A percentile compares a stretch with the other conserved stretches of the same genome.
Evolutionary conservation across 1,140 invertebrate species (phyloP).

Genomic region (Zaprionus ornatus): DNA sequence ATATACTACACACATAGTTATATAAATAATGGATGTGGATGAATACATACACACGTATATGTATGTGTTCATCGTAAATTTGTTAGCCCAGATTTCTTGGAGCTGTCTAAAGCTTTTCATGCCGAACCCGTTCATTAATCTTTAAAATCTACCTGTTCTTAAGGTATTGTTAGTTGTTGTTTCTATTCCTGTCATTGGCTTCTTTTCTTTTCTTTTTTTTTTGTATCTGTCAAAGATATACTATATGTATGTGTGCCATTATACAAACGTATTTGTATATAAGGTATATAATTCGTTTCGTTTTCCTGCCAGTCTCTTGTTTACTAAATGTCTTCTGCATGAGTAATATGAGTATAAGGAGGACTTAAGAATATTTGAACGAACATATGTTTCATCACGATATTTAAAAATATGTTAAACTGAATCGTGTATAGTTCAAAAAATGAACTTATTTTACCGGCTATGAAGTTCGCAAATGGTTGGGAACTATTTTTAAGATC

Average conservation of each 20-base stretch:
- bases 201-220: slow-evolving; percentile 32
- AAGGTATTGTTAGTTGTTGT: slow-evolving; percentile 62
- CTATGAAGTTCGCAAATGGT: background rate
- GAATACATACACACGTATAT: background rate
- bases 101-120: slow-evolving; percentile 53
- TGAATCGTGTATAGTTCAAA: background rate
- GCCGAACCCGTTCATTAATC: slow-evolving; percentile 73
- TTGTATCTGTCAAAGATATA: slow-evolving; percentile 44
- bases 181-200: slow-evolving; percentile 5
- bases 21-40: background rate
- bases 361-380: background rate
- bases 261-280: background rate
- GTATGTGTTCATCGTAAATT: slow-evolving; percentile 62
- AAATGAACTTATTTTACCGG: background rate
- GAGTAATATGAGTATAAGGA: slow-evolving; percentile 16
- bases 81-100: slow-evolving; percentile 32
- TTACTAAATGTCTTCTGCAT: slow-evolving; percentile 38
- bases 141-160: slow-evolving; percentile 75
- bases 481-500: slow-evolving; percentile 53
- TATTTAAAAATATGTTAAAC: background rate
- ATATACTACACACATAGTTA: background rate
- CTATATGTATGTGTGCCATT: slow-evolving; percentile 40
- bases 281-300: background rate
- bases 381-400: background rate
- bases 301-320: slow-evolving; percentile 14